Evolutionary conservation across 2,113 vertebrate species (phyloP).

Genomic region (Ophiodon elongatus): DNA sequence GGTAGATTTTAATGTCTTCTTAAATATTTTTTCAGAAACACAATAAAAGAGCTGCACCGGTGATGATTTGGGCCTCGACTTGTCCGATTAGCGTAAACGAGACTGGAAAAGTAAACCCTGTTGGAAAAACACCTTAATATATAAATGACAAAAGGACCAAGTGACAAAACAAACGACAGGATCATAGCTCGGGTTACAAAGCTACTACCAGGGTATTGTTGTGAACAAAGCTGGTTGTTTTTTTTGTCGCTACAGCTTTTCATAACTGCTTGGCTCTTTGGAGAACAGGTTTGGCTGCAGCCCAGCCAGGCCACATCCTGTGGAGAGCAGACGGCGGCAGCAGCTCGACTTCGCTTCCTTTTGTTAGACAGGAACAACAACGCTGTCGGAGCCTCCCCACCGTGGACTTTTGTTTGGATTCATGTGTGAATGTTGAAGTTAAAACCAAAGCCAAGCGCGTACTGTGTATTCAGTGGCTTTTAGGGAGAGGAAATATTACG

Average conservation of each 20-base stretch:
- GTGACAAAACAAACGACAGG: not conserved
- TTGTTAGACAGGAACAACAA: conserved; percentile 63
- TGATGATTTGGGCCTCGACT: not conserved
- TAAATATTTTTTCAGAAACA: not conserved
- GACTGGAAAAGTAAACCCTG: not conserved
- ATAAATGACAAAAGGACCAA: not conserved
- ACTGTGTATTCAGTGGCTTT: not conserved
- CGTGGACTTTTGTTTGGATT: not conserved
- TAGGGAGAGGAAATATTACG: not conserved
- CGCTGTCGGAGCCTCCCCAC: conserved; percentile 25
- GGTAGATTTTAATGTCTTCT: not conserved
- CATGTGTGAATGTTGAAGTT: not conserved
- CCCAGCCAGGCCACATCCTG: conserved; percentile 75
- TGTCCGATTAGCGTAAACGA: not conserved
- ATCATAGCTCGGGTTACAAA: not conserved
- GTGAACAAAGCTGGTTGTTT: conserved; percentile 36
- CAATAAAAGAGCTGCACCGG: not conserved
- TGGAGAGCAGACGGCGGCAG: conserved; percentile 53
- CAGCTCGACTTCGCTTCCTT: conserved; percentile 51
- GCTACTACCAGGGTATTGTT: not conserved
- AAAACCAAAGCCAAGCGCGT: not conserved
- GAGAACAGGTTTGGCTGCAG: conserved; percentile 56
- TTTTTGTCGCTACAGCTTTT: conserved; percentile 40
- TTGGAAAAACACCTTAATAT: not conserved
- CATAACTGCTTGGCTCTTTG: conserved; percentile 35